phyloP scores from a whole-genome alignment of 1,140 invertebrate genomes.

The Holotrichia oblita region DNA sequence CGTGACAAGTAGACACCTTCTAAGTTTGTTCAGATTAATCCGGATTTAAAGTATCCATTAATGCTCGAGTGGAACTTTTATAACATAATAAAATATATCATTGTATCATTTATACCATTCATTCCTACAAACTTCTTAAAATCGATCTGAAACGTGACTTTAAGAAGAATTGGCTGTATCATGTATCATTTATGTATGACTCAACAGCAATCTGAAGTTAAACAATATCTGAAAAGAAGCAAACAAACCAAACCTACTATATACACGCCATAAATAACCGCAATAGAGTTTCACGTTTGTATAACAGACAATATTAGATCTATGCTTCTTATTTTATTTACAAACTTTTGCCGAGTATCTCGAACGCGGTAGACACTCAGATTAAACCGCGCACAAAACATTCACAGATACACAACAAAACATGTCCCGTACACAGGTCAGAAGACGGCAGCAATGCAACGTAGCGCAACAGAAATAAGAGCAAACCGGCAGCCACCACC shows the following conservation, averaged over 20 bases:
- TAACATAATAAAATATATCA: neutral
- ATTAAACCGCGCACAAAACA: constrained; percentile 28
- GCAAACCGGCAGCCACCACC: constrained; percentile 6
- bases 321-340: constrained; percentile 24
- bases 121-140: neutral
- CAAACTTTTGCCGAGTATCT: constrained; percentile 9
- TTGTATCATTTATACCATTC: neutral
- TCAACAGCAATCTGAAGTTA: neutral
- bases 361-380: neutral
- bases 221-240: neutral
- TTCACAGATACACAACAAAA: constrained; percentile 19
- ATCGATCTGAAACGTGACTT: neutral
- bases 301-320: neutral
- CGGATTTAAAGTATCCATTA: neutral
- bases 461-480: neutral
- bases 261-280: neutral
- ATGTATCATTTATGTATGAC: constrained; percentile 16
- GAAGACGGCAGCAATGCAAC: neutral
- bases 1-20: neutral
- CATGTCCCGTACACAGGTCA: neutral
- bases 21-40: no score
- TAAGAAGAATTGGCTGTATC: neutral
- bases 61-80: neutral
- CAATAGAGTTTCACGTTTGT: neutral
- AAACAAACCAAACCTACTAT: neutral